These are phyloP conservation scores for Calvadosia cruxmelitensis DNA, from an alignment of 30 jellyfish, hydroid and myxozoan species.

Conservation along the genomic window DNA sequence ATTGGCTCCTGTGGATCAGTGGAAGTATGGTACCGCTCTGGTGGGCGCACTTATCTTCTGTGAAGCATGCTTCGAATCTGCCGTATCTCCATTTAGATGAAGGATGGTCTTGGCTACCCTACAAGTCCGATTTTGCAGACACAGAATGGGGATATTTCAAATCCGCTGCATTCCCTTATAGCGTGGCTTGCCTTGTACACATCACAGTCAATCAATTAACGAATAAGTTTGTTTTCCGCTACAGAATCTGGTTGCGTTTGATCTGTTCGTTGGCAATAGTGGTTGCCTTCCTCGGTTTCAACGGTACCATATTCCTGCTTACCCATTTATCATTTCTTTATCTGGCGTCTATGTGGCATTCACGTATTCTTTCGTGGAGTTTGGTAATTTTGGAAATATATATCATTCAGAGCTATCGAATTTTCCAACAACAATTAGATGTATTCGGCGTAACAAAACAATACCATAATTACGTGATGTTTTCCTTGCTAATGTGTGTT, in stretches of 20 bases:
- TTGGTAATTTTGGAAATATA: background rate
- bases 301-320: background rate
- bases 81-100: background rate
- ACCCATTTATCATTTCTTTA: background rate
- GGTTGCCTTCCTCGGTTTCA: background rate
- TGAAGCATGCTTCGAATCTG: background rate
- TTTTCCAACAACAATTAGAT: background rate
- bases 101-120: background rate
- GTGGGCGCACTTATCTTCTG: background rate
- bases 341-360: background rate
- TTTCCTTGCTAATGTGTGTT: background rate
- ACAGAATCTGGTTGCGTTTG: background rate
- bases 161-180: background rate
- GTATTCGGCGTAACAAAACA: background rate
- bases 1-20: background rate
- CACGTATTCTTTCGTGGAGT: background rate
- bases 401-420: background rate
- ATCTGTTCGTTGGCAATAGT: background rate
- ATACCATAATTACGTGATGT: background rate
- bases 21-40: background rate
- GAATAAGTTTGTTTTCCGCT: too few relatives aligned
- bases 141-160: background rate
- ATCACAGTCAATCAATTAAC: background rate
- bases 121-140: background rate
- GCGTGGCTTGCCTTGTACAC: background rate